Evolutionary conservation across 2,888 invertebrate species (phyloP).

Genomic region (Cheilosia vernalis): DNA sequence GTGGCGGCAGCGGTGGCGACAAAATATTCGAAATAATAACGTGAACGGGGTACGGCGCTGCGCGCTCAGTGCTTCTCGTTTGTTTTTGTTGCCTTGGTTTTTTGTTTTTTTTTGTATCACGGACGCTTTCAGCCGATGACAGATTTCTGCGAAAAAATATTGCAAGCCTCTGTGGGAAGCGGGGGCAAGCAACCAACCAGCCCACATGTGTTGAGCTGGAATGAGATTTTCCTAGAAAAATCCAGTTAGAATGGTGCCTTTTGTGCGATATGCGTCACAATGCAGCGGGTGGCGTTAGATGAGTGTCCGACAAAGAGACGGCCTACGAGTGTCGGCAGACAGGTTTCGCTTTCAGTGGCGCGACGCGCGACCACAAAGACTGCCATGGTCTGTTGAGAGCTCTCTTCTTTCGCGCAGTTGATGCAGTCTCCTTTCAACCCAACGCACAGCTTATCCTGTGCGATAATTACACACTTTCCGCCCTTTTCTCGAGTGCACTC

Average conservation of each 20-base stretch:
- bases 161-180: constrained; percentile 53
- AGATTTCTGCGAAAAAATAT: constrained; percentile 74
- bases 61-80: constrained; percentile 19
- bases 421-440: too few species aligned
- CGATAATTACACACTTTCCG: constrained; percentile 54
- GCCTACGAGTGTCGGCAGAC: constrained; percentile 5
- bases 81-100: not conserved
- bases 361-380: not conserved
- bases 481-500: constrained; percentile 27
- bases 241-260: constrained; percentile 62
- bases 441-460: constrained; percentile 14
- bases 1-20: constrained; percentile 59
- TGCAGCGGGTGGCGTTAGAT: constrained; percentile 50
- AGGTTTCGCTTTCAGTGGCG: not conserved
- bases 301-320: constrained; percentile 33
- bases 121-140: constrained; percentile 74
- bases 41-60: constrained; percentile 7
- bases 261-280: constrained; percentile 36
- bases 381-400: not conserved
- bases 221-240: constrained; percentile 68
- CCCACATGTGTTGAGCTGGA: constrained; percentile 45
- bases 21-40: constrained; percentile 70
- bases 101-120: constrained; percentile 43
- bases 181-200: constrained; percentile 14
- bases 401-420: too few species aligned